Conservation (phyloP, 1,140 invertebrate genomes). For the Drosophila watanabei region DNA sequence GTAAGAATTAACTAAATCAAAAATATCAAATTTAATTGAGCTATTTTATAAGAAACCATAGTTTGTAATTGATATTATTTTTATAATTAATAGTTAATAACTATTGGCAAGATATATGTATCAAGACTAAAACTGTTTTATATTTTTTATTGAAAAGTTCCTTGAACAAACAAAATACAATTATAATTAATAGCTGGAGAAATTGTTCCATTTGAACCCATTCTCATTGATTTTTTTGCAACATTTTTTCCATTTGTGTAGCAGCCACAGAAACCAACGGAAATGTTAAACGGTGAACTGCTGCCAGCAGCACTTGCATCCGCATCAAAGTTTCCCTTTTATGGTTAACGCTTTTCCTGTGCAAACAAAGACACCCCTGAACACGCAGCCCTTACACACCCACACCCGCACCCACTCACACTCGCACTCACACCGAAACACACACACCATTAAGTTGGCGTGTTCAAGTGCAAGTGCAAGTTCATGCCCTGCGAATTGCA, state of each 20-base stretch:
- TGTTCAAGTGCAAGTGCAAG: constrained; percentile 57
- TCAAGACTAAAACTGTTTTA: too few species aligned
- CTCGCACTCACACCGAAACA: constrained; percentile 1
- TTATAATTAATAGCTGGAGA: too few species aligned
- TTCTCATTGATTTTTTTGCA: not conserved
- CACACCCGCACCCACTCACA: not conserved
- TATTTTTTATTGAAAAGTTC: too few species aligned
- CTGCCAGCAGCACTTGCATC: constrained; percentile 29
- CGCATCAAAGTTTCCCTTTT: constrained; percentile 21
- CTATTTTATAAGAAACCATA: too few species aligned
- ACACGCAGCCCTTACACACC: not conserved
- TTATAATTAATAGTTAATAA: too few species aligned
- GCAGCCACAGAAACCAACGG: constrained; percentile 1
- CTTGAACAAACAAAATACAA: not conserved
- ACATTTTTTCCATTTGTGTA: constrained; percentile 11
- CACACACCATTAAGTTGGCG: constrained; percentile 36
- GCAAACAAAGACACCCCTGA: constrained; percentile 35
- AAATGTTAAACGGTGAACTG: constrained; percentile 34
- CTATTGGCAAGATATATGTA: too few species aligned
- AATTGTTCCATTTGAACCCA: not conserved
- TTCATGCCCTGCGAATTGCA: constrained; percentile 48
- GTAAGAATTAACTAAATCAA: not conserved
- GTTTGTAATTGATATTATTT: too few species aligned
- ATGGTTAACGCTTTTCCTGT: constrained; percentile 39
- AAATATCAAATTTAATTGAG: too few species aligned